Evolutionary conservation across 2,113 vertebrate genomes (phyloP), one percentile per base, ranked within the genome.

Genomic region (Penelope pileata): DNA sequence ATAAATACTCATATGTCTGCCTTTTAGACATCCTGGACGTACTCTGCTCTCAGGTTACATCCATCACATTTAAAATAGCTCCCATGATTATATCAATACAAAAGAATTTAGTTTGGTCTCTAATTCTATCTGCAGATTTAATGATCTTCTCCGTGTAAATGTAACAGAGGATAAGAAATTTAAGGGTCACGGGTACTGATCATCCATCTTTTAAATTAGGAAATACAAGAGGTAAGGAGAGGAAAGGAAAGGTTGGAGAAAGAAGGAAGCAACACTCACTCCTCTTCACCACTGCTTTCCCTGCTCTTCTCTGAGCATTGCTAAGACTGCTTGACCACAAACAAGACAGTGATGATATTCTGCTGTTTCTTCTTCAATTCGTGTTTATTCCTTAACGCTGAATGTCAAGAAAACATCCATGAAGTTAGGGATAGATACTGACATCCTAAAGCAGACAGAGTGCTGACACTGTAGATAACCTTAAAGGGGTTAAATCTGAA

Each of bases 1-100:
- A 96, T 95, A 96, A 96, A 96, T 97, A 97, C 97, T 98, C 95
- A 93, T 96, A 96, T 91, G 90, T 95, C 97, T 98, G 97, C 97
- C 80, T 97, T 96, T 95, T 95, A 94, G 90, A 91, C 75, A 96
- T 83, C 91, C 75, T 80, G 95, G 96, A 94, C 19, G 1, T 88
- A 86, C 83, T 95, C 82, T 80, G 82, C 90, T 93, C 86, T 86
- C 8, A 26, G 88, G 94, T 91, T 95, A 77, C 72, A 91, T 90
- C 80, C 78, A 54, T 95, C 88, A 93, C 43, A 34, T 94, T 84
- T 90, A 40, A 77, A 94, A 86, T 83, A 97, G 94, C 79, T 90
- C 82, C 64, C 48, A 5, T 64, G 85, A 89, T 92, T 95, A 68
- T 72, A 92, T 93, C 86, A 90, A 87, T 93, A 88, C 73, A 93